phyloP scores from a whole-genome alignment of 2,113 vertebrate genomes.

The Pelecanus crispus region DNA sequence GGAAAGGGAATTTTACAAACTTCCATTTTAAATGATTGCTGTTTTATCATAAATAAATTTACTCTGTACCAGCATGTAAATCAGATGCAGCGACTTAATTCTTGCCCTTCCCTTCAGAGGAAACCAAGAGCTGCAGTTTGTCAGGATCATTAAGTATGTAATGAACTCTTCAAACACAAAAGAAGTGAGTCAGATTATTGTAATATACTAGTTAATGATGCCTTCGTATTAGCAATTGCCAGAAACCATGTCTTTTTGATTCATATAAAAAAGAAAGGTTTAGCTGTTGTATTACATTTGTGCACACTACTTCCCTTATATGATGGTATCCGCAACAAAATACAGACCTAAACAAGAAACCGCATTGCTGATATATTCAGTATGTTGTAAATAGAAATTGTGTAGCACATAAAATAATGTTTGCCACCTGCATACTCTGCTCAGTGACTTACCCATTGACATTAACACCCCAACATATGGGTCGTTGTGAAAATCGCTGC shows the following conservation, averaged over 20 bases:
- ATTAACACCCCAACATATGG: not conserved
- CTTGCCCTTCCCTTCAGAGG: constrained; percentile 41
- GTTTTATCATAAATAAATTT: constrained; percentile 30
- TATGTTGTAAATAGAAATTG: not conserved
- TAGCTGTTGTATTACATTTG: not conserved
- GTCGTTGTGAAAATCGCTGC: not conserved
- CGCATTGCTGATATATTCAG: not conserved
- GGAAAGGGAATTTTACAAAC: not conserved
- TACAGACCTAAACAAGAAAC: not conserved
- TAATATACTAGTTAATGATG: constrained; percentile 66
- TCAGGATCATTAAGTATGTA: constrained; percentile 67
- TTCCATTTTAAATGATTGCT: not conserved
- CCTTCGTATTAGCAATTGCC: constrained; percentile 44
- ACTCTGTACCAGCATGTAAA: constrained; percentile 42
- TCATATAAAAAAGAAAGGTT: constrained; percentile 4
- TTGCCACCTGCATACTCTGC: not conserved
- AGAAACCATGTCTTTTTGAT: constrained; percentile 1
- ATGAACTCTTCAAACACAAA: constrained; percentile 65
- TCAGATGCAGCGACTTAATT: constrained; percentile 53
- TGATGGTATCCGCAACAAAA: not conserved
- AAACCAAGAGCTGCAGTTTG: constrained; percentile 49
- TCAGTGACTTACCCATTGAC: not conserved
- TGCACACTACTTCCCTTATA: not conserved
- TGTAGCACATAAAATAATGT: not conserved
- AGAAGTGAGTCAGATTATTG: constrained; percentile 59